Evolutionary conservation across 2,797 vertebrate species (phyloP).

Genomic region (Spheniscus humboldti): DNA sequence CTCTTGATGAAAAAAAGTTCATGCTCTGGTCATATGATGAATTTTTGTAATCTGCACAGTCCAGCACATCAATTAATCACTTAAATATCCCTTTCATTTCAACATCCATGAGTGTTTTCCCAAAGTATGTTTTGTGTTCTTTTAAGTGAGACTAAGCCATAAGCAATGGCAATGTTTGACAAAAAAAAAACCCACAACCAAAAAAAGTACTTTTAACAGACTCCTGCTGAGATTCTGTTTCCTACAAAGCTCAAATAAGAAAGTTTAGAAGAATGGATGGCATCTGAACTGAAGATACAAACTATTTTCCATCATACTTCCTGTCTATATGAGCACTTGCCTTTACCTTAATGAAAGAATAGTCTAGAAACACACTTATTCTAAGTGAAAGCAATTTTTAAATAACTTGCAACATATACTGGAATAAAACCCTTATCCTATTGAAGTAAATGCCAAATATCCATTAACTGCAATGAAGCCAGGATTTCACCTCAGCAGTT

Average conservation of each 20-base stretch:
- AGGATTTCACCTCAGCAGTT: background rate
- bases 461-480: background rate
- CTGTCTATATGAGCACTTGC: background rate
- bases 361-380: background rate
- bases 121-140: background rate
- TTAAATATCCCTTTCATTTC: background rate
- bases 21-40: slow-evolving; percentile 1
- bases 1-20: background rate
- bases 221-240: background rate
- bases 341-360: background rate
- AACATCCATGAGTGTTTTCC: background rate
- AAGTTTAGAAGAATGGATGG: background rate
- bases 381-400: background rate
- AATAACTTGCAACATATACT: background rate
- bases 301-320: background rate
- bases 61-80: slow-evolving; percentile 31
- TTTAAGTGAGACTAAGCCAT: background rate
- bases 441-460: background rate
- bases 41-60: slow-evolving; percentile 33
- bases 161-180: background rate
- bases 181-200: too few species aligned
- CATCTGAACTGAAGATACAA: background rate
- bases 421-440: background rate
- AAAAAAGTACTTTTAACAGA: background rate
- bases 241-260: background rate